phyloP scores from a whole-genome alignment of 2,797 vertebrate genomes.

The Mus spretus region DNA sequence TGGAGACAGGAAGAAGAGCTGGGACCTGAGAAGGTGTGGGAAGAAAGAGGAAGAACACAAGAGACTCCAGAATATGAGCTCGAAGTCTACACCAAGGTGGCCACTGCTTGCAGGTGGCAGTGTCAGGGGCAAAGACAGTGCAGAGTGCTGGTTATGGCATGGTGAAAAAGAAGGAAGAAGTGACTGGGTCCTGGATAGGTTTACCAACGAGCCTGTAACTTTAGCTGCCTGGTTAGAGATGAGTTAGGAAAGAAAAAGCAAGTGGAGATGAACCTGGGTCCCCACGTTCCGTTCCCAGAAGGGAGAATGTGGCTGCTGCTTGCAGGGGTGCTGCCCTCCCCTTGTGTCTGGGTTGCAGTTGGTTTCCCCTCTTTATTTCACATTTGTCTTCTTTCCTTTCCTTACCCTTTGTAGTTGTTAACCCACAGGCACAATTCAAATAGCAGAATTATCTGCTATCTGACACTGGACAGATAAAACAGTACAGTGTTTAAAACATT shows the following conservation, averaged over 20 bases:
- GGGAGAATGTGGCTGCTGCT: background rate
- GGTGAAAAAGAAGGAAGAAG: background rate
- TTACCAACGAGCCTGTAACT: background rate
- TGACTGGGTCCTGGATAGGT: background rate
- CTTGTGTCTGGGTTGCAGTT: background rate
- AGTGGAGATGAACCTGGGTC: background rate
- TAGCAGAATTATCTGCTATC: background rate
- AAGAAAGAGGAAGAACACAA: background rate
- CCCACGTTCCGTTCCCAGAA: background rate
- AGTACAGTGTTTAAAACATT: background rate
- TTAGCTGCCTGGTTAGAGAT: background rate
- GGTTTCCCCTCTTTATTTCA: slow-evolving; percentile 35
- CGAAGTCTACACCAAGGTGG: background rate
- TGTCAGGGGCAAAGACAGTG: background rate
- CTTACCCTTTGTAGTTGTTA: background rate
- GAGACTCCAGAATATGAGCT: background rate
- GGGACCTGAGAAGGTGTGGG: background rate
- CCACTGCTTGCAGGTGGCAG: background rate
- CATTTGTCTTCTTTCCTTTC: background rate
- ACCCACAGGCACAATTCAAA: slow-evolving; percentile 29
- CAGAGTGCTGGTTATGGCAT: too few species aligned
- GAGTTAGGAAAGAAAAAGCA: background rate
- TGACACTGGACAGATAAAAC: background rate
- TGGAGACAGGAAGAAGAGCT: background rate
- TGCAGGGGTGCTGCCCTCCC: background rate